Evolutionary conservation across 1,140 invertebrate species (phyloP).

Genomic region (Teleopsis dalmanni): DNA sequence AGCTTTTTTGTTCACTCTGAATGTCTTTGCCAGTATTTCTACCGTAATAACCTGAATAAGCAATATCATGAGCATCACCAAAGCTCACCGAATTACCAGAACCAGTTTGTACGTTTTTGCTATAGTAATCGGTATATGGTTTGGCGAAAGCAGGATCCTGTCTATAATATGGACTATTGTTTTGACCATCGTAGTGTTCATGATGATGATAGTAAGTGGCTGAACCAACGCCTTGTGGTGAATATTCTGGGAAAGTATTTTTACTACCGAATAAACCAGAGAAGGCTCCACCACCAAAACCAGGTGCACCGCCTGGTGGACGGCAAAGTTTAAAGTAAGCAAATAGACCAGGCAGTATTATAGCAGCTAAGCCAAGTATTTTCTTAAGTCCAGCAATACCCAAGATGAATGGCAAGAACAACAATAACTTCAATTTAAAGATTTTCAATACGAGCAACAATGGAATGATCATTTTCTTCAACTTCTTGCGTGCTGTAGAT

Average conservation of each 20-base stretch:
- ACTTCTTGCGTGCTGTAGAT: slow-evolving; percentile 61
- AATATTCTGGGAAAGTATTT: slow-evolving; percentile 53
- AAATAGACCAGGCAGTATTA: slow-evolving; percentile 66
- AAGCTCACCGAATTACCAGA: slow-evolving; percentile 51
- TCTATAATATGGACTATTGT: slow-evolving; percentile 27
- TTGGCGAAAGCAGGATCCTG: slow-evolving; percentile 41
- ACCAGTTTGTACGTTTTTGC: slow-evolving; percentile 37
- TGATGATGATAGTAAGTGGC: slow-evolving; percentile 49
- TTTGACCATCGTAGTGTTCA: slow-evolving; percentile 40
- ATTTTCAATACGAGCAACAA: slow-evolving; percentile 71
- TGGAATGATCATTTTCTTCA: slow-evolving; percentile 75
- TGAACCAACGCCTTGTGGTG: slow-evolving; percentile 53
- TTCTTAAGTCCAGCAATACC: slow-evolving; percentile 77
- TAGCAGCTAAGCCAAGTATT: slow-evolving; percentile 66
- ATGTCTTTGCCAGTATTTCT: slow-evolving; percentile 39
- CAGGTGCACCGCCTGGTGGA: slow-evolving; percentile 40
- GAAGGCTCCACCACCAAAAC: slow-evolving; percentile 29
- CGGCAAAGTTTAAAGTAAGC: slow-evolving; percentile 73
- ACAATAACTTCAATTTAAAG: slow-evolving; percentile 72
- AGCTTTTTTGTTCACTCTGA: slow-evolving; percentile 27
- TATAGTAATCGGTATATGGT: slow-evolving; percentile 45
- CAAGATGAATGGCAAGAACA: slow-evolving; percentile 72
- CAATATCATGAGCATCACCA: slow-evolving; percentile 57
- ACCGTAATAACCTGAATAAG: slow-evolving; percentile 60
- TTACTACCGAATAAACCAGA: slow-evolving; percentile 33